phyloP scores from a whole-genome alignment of 2,797 vertebrate genomes.

The Danionella dracula region DNA sequence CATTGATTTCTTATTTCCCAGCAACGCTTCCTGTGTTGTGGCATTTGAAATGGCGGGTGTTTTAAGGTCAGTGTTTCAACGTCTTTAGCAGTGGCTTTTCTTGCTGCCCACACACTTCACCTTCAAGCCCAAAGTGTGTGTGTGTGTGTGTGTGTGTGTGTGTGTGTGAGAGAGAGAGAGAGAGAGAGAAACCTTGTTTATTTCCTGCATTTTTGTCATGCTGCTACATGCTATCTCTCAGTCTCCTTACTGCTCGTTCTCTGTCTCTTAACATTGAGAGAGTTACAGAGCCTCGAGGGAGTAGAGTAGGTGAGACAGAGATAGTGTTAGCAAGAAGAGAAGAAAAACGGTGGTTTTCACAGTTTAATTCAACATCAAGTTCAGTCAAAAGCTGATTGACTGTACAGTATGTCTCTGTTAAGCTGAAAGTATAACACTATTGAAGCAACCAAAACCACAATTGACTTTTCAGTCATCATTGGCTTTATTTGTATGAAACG shows the following conservation, averaged over 20 bases:
- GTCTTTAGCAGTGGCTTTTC: not conserved
- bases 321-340: too few relatives aligned
- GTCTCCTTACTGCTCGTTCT: not conserved
- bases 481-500: too few relatives aligned
- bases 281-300: too few relatives aligned
- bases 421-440: too few relatives aligned
- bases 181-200: slow-evolving; percentile 46
- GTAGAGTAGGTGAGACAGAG: too few relatives aligned
- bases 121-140: slow-evolving; percentile 16
- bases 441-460: too few relatives aligned
- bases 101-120: slow-evolving; percentile 28
- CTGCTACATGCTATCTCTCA: slow-evolving; percentile 65
- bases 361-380: too few relatives aligned
- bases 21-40: not conserved
- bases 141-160: too few relatives aligned
- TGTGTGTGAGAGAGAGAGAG: not conserved
- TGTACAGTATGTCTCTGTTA: too few relatives aligned
- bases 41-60: not conserved
- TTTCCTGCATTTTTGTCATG: slow-evolving; percentile 75
- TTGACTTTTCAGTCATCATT: too few relatives aligned
- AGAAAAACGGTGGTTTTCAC: too few relatives aligned
- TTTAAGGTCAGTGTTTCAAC: slow-evolving; percentile 16
- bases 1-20: not conserved
- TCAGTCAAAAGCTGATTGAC: too few relatives aligned
- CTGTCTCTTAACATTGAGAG: not conserved